Evolutionary conservation across 2,888 invertebrate species (phyloP).

Genomic region (Orchesellides sinensis): DNA sequence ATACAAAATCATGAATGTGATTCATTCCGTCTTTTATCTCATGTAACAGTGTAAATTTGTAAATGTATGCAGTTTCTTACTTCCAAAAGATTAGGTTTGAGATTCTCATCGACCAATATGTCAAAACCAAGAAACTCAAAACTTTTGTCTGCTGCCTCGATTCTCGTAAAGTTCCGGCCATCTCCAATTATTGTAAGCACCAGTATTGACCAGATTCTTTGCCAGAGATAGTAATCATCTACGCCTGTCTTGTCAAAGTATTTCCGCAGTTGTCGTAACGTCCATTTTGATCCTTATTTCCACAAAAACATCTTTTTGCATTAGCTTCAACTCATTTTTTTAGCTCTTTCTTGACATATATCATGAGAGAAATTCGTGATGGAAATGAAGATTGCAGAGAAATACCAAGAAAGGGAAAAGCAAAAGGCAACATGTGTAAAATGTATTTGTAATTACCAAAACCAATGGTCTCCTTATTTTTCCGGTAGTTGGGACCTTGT

Average conservation of each 20-base stretch:
- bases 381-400: neutral
- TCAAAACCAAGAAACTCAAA: constrained; percentile 96
- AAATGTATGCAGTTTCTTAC: constrained; percentile 78
- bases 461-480: constrained; percentile 89
- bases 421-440: too few relatives aligned
- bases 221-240: constrained; percentile 89
- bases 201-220: constrained; percentile 85
- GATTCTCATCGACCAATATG: constrained; percentile 87
- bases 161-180: constrained; percentile 73
- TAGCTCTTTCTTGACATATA: too few relatives aligned
- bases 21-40: too few relatives aligned
- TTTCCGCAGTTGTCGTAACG: constrained; percentile 85
- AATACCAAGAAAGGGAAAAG: neutral
- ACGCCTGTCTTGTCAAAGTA: constrained; percentile 84
- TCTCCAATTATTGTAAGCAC: constrained; percentile 88
- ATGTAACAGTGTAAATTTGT: neutral
- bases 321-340: too few relatives aligned
- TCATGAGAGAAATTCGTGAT: too few relatives aligned
- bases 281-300: constrained; percentile 88
- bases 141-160: constrained; percentile 81
- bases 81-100: constrained; percentile 94
- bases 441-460: constrained; percentile 80
- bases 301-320: too few relatives aligned
- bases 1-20: neutral
- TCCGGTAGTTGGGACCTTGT: constrained; percentile 88